phyloP scores from a whole-genome alignment of 1,140 invertebrate species.

The Limonius californicus region DNA sequence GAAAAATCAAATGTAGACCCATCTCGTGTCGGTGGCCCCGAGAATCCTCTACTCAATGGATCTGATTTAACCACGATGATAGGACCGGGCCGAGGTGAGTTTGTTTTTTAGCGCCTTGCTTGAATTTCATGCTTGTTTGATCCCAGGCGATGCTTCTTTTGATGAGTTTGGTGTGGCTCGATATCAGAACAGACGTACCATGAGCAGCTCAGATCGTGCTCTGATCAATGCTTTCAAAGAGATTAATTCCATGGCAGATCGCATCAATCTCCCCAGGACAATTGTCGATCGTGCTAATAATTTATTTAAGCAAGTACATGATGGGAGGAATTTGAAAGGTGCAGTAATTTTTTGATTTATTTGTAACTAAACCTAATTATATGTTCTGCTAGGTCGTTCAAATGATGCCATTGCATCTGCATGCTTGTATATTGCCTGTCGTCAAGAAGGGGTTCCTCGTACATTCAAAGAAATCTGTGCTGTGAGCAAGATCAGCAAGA shows the following conservation, averaged over 20 bases:
- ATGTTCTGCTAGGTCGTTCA: constrained; percentile 61
- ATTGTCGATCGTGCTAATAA: constrained; percentile 94
- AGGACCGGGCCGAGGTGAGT: constrained; percentile 71
- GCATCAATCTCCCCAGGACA: constrained; percentile 93
- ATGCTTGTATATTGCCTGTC: constrained; percentile 97
- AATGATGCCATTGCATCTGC: constrained; percentile 99
- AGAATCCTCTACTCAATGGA: constrained; percentile 94
- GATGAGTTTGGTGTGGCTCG: constrained; percentile 84
- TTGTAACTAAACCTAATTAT: constrained; percentile 1
- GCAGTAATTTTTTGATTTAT: constrained; percentile 15
- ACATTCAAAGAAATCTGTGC: constrained; percentile 99
- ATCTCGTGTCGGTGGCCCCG: constrained; percentile 95
- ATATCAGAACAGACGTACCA: constrained; percentile 91
- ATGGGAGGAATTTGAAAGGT: constrained; percentile 93
- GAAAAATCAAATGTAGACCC: constrained; percentile 96
- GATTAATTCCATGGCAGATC: constrained; percentile 96
- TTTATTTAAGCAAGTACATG: constrained; percentile 97
- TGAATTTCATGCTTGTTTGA: too few relatives aligned
- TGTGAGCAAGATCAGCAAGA: constrained; percentile 97
- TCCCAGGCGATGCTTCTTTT: constrained; percentile 56
- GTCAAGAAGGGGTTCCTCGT: constrained; percentile 96
- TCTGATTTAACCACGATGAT: constrained; percentile 98
- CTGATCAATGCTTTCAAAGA: constrained; percentile 94
- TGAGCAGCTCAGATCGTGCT: constrained; percentile 90
- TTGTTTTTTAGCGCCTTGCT: background rate